Evolutionary conservation across 2,797 vertebrate species (phyloP).

Genomic region (Mus caroli): DNA sequence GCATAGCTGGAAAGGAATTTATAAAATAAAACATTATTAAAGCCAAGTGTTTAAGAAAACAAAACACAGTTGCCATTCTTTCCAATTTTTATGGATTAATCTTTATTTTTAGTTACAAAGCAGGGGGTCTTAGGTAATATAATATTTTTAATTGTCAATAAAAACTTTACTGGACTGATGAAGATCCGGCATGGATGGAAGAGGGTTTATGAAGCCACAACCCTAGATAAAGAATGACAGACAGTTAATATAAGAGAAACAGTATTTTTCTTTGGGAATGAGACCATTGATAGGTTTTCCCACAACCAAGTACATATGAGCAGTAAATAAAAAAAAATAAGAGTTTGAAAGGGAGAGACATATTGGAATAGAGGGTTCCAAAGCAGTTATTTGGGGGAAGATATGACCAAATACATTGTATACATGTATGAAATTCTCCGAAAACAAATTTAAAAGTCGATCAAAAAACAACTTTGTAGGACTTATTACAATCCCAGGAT

Average conservation of each 20-base stretch:
- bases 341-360: not conserved
- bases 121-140: not conserved
- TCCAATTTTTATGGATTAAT: not conserved
- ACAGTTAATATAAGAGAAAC: not conserved
- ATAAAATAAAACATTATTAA: not conserved
- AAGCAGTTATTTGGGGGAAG: not conserved
- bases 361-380: no score
- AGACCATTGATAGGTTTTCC: not conserved
- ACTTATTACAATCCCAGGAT: not conserved
- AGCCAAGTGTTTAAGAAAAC: not conserved
- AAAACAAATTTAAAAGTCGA: not conserved
- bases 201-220: not conserved
- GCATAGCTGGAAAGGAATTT: not conserved
- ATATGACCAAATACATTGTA: not conserved
- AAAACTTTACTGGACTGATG: not conserved
- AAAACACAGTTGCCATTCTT: not conserved
- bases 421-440: not conserved
- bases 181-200: not conserved
- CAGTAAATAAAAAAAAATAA: not conserved
- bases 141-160: conserved; percentile 14
- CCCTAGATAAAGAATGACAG: not conserved
- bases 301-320: not conserved
- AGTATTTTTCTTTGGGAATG: not conserved
- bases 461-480: not conserved
- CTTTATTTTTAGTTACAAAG: conserved; percentile 26